Evolutionary conservation across 1,140 invertebrate genomes (phyloP).

Genomic region (Himalopsyche phryganea): DNA sequence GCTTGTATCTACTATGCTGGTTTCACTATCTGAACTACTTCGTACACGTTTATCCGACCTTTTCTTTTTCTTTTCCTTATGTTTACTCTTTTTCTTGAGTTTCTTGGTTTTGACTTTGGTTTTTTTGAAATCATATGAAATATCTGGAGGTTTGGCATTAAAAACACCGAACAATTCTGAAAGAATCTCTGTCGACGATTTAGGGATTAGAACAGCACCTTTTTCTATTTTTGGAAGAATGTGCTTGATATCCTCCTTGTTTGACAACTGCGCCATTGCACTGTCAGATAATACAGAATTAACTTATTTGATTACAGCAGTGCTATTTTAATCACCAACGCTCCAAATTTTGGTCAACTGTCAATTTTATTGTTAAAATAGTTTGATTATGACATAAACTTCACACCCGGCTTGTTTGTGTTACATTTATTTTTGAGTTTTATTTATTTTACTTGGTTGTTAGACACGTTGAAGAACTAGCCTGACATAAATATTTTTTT

Average conservation of each 20-base stretch:
- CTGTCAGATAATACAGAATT: no score
- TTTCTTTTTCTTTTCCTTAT: conserved; percentile 49
- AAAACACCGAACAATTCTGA: conserved; percentile 74
- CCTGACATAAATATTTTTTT: no score
- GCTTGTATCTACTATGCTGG: conserved; percentile 48
- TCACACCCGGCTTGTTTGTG: no score
- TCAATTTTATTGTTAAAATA: no score
- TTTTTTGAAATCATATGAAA: conserved; percentile 37
- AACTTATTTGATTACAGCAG: no score
- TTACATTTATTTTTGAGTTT: no score
- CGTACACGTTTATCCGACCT: conserved; percentile 53
- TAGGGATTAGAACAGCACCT: conserved; percentile 47
- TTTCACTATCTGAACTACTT: conserved; percentile 48
- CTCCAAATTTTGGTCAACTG: no score
- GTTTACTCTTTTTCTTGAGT: conserved; percentile 51
- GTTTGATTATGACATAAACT: no score
- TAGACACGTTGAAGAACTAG: no score
- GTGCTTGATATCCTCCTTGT: background rate
- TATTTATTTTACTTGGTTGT: no score
- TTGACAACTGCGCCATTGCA: conserved; percentile 9
- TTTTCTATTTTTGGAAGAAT: conserved; percentile 37
- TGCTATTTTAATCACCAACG: no score
- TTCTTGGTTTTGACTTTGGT: conserved; percentile 43
- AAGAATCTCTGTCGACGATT: conserved; percentile 75
- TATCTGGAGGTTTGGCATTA: conserved; percentile 59